A percentile compares a stretch with the other conserved stretches of the same genome.
phyloP scores from a whole-genome alignment of 2,888 invertebrate species.

The Meta bourneti region DNA sequence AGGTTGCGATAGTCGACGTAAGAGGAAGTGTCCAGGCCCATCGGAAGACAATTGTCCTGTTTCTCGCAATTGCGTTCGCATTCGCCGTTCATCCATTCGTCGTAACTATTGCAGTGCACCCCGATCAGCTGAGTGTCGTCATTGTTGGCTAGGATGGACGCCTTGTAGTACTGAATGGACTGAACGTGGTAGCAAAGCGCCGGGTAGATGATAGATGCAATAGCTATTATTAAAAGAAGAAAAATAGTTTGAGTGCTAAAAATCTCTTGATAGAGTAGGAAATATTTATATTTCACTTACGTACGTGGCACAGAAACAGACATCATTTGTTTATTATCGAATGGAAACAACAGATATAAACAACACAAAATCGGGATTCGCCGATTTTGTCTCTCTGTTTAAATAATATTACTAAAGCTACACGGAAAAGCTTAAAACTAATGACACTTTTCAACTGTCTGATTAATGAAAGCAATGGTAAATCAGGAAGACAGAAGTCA shows the following conservation, averaged over 20 bases:
- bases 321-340: not conserved
- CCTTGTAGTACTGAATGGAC: conserved; percentile 3
- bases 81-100: not conserved
- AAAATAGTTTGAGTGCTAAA: not conserved
- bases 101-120: not conserved
- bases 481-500: too few species aligned
- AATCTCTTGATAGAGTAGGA: not conserved
- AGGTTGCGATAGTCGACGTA: not conserved
- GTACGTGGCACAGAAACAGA: not conserved
- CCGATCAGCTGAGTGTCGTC: not conserved
- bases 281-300: not conserved
- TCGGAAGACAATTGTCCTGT: not conserved
- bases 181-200: not conserved
- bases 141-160: not conserved
- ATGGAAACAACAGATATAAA: not conserved
- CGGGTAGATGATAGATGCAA: conserved; percentile 79
- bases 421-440: too few species aligned
- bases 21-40: not conserved
- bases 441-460: too few species aligned
- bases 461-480: too few species aligned
- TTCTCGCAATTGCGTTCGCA: not conserved
- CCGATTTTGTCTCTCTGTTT: too few species aligned
- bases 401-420: too few species aligned
- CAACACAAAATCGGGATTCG: too few species aligned
- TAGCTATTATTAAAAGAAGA: conserved; percentile 79